Evolutionary conservation across 2,797 vertebrate genomes (phyloP), one percentile per base, ranked within the genome.

Genomic region (Centropyge bicolor): DNA sequence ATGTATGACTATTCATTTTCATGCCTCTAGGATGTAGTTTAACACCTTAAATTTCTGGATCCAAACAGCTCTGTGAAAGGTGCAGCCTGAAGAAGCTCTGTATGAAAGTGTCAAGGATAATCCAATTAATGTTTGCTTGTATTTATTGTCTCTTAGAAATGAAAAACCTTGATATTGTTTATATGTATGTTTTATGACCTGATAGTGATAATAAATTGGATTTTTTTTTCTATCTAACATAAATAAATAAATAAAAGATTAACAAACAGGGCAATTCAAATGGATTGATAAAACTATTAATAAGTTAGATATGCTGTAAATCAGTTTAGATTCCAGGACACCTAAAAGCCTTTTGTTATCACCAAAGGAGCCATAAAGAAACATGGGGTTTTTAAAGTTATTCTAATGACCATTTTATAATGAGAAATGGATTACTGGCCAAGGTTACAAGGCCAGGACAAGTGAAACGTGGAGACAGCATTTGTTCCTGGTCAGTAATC

Each of bases 401-500:
- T 31, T 9, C 24, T 52, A 38, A 65, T 59, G 52, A 74, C 10
- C 7, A 57, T 46, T 46, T 22, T 7, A 6, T 61, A 31, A 56
- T 68, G 49, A 40, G 24, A 20, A 56, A 51, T 68, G 27, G 64
- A 57, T 13, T 14, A 6, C 54, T 54, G 20, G 45, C 43, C 48
- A 43, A 22, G 16, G 51, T 67, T 43, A 1, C 20, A 67, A 56
- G 49, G 19, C 46, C 24, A 51, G 35, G 38, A 3, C 22, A 11
- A 8, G 17, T 45, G 20, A 35, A 75, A 54, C 38, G 35, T 38
- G 1, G 22, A 63, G 43, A 10, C 4, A 48, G 35, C 12, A 36
- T 63, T 63, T 27, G 31, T 22, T 68, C 46, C 22, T 49, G 31
- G 11, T 72, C 76, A 59, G 14, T 83, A 76, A 45, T 63, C 19